Conservation (phyloP, 2,797 vertebrate genomes). For the Mormyrus hasselquistii region DNA sequence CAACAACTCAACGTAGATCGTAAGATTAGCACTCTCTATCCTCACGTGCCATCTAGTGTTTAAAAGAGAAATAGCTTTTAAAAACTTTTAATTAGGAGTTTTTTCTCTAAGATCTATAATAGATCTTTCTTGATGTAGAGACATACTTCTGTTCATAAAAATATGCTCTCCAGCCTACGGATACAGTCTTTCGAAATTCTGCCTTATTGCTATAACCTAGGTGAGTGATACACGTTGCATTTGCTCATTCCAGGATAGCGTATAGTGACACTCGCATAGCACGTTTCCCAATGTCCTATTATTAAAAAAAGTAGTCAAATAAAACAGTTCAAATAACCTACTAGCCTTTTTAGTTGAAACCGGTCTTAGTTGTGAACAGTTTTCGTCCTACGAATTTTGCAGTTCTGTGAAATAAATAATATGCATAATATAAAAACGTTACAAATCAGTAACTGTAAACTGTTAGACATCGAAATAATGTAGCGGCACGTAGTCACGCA, state of each 20-base stretch:
- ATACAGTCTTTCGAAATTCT: background rate
- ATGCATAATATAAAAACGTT: background rate
- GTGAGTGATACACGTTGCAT: background rate
- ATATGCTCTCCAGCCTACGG: background rate
- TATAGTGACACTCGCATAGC: background rate
- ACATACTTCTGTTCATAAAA: background rate
- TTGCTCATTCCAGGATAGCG: background rate
- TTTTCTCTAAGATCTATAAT: background rate
- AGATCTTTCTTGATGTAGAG: background rate
- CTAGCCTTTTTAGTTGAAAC: background rate
- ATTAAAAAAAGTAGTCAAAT: background rate
- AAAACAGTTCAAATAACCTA: background rate
- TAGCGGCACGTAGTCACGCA: background rate
- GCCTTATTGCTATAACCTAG: background rate
- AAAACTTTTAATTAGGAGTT: background rate
- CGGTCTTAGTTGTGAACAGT: background rate
- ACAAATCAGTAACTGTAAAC: background rate
- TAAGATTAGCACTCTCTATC: background rate
- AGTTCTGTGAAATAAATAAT: background rate
- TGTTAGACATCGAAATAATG: background rate
- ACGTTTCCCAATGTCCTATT: background rate
- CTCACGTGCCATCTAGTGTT: conserved; percentile 17
- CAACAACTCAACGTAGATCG: background rate
- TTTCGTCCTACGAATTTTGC: background rate
- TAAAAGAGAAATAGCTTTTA: background rate